Conservation (phyloP, 2,797 vertebrate genomes). For the Sebastes steindachneri region DNA sequence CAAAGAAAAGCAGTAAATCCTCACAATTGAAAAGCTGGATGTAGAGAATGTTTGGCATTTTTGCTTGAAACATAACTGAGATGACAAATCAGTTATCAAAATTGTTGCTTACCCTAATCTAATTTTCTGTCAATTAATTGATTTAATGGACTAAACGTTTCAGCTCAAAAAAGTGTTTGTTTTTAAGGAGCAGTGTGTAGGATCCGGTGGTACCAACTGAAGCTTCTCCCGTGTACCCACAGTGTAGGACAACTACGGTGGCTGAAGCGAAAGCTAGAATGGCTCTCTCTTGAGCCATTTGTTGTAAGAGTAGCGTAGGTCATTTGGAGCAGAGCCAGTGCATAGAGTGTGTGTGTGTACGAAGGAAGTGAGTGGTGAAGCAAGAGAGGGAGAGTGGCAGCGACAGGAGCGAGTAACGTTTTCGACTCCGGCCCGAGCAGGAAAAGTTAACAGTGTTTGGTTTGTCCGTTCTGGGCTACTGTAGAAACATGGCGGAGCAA, state of each 20-base stretch:
- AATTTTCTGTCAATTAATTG: not conserved
- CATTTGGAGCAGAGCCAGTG: rapidly evolving
- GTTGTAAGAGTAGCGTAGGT: no score
- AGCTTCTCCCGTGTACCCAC: not conserved
- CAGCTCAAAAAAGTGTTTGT: not conserved
- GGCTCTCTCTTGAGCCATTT: no score
- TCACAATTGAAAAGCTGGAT: not conserved
- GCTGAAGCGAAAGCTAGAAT: rapidly evolving
- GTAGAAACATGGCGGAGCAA: no score
- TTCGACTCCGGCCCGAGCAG: no score
- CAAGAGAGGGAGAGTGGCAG: no score
- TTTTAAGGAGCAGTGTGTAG: not conserved
- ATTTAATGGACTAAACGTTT: not conserved
- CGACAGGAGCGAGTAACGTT: no score
- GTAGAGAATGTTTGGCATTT: not conserved
- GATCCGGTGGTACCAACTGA: not conserved
- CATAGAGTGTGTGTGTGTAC: rapidly evolving
- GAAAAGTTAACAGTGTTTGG: no score
- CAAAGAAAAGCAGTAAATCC: not conserved
- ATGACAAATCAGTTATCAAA: rapidly evolving
- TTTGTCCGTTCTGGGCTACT: no score
- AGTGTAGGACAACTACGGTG: no score
- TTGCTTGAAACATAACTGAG: not conserved
- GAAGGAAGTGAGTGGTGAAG: no score
- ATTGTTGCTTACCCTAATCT: not conserved